Evolutionary conservation across 1,140 invertebrate genomes (phyloP).

Genomic region (Brachionus angularis): DNA sequence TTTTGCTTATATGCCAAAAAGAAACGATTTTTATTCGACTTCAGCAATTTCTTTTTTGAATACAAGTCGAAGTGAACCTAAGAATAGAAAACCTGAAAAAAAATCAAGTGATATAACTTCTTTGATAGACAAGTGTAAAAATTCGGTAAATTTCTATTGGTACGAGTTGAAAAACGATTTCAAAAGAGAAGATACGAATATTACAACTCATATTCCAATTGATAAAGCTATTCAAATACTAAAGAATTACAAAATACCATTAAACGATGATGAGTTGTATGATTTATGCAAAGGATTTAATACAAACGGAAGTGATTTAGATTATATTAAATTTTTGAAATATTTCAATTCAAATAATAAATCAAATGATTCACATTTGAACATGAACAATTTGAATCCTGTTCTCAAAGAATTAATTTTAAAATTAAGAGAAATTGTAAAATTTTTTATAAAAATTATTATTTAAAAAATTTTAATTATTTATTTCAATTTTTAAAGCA

Average conservation of each 20-base stretch:
- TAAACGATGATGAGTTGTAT: conserved; percentile 3
- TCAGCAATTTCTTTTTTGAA: too few species aligned
- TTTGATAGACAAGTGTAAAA: too few species aligned
- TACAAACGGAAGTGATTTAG: conserved; percentile 7
- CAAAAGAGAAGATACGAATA: background rate
- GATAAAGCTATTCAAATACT: background rate
- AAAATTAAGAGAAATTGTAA: conserved; percentile 26
- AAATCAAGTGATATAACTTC: too few species aligned
- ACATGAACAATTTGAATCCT: background rate
- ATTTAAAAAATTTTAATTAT: background rate
- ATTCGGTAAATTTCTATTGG: too few species aligned
- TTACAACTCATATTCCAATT: background rate
- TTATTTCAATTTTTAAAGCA: background rate
- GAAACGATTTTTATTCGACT: too few species aligned
- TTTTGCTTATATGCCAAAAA: too few species aligned
- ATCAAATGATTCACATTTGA: background rate
- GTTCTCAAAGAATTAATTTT: background rate
- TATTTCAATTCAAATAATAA: conserved; percentile 15
- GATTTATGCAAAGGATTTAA: conserved; percentile 3
- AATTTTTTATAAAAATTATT: background rate
- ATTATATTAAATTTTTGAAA: conserved; percentile 26
- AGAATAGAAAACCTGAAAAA: too few species aligned
- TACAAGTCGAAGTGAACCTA: too few species aligned
- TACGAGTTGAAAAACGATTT: background rate
- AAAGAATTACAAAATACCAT: background rate